Base-by-base conservation (phyloP, 2,113 vertebrate species). In the Papio anubis region DNA sequence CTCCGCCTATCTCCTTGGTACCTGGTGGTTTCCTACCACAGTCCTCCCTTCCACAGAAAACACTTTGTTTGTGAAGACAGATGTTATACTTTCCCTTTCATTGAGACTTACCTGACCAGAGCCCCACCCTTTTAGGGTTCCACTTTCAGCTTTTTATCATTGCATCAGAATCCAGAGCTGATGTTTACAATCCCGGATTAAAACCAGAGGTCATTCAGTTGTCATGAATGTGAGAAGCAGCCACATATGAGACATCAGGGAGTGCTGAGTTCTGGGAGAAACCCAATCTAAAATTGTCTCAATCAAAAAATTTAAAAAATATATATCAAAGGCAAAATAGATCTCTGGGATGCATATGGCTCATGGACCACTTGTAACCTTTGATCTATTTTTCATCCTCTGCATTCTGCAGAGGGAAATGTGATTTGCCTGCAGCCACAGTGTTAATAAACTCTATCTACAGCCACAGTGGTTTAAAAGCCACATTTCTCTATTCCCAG, bases 181-280 rank as follows among this genome's bases (percentile, higher is more conserved):
- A 21, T 8, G 25, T 50, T 68, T 73, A n/a, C 8, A 43, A 59
- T 8, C 13, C 8, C 25, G 17, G 16, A 52, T 13, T 0, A 1
- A 79, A 75, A 78, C 17, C 50, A 30, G 55, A 35, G 27, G 10
- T 43, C 18, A 35, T 50, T 66, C 27, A 61, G 55, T 12, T 23
- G 9, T 50, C 35, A 87, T 2, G 4, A 38, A 16, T 6, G 8
- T 14, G 72, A 72, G 5, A 96, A 79, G 40, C 2, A 1, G 38
- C 6, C 25, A 12, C 30, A 45, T 5, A 1, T 0, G 5, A 87
- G 45, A 43, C 66, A 35, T n/a, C 17, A 4, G 52, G n/a, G 50
- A 38, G 17, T 21, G 5, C 61, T 4, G 17, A 35, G 40, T 48
- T 72, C 81, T 93, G 72, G 48, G 70, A 75, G 17, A 84, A 79